Evolutionary conservation across 2,888 invertebrate genomes (phyloP).

Genomic region (Synergus gifuensis): DNA sequence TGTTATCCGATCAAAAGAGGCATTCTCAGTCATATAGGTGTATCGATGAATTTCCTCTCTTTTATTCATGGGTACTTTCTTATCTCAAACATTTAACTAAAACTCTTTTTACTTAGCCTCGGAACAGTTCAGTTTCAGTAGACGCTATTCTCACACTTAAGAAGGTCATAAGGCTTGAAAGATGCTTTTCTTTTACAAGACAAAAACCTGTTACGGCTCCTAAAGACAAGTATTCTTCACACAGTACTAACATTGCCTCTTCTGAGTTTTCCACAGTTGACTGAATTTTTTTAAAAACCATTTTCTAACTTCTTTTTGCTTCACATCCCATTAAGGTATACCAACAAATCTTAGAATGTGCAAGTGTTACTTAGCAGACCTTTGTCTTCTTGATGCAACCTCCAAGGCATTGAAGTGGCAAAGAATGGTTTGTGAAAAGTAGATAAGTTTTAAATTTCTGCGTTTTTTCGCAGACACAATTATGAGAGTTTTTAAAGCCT

Average conservation of each 20-base stretch:
- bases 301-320: conserved; percentile 44
- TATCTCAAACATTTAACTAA: background rate
- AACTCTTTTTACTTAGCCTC: background rate
- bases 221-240: conserved; percentile 1
- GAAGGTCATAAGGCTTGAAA: conserved; percentile 5
- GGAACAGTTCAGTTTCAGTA: background rate
- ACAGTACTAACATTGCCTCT: background rate
- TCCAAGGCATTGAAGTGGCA: background rate
- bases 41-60: background rate
- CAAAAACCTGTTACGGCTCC: conserved; percentile 11
- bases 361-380: conserved; percentile 14
- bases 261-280: background rate
- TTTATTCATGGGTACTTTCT: background rate
- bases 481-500: too few relatives aligned
- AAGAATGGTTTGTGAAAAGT: too few relatives aligned
- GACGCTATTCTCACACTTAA: conserved; percentile 4
- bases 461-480: too few relatives aligned
- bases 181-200: conserved; percentile 1
- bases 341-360: conserved; percentile 17
- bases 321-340: conserved; percentile 28
- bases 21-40: too few relatives aligned
- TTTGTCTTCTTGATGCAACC: background rate
- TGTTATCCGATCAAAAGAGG: too few relatives aligned
- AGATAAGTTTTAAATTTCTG: too few relatives aligned
- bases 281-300: conserved; percentile 16